Percentiles rank a stretch among this genome's conserved stretches.
Evolutionary conservation across 2,888 invertebrate species (phyloP).

Genomic region (Parthenolecanium corni): DNA sequence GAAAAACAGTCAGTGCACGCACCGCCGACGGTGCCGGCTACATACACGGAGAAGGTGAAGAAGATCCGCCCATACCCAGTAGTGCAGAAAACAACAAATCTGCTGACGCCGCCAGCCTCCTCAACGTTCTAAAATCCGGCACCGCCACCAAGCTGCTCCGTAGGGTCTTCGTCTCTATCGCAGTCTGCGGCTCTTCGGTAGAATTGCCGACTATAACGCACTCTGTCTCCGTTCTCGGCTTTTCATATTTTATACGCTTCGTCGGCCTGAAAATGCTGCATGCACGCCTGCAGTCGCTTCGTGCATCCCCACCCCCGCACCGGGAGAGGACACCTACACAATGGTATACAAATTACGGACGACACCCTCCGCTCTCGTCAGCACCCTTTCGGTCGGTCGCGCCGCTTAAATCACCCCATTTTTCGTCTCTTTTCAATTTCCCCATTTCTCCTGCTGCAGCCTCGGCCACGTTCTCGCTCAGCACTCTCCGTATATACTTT

Average conservation of each 20-base stretch:
- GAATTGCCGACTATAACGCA: no score
- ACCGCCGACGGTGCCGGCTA: no score
- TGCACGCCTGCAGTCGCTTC: no score
- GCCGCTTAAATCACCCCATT: not conserved
- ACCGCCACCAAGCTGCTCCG: not conserved
- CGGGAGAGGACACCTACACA: not conserved
- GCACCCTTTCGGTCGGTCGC: not conserved
- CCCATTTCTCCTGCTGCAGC: not conserved
- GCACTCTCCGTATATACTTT: not conserved
- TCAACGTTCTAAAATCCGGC: not conserved
- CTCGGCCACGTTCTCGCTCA: no score
- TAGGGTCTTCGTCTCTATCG: not conserved
- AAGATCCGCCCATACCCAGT: no score
- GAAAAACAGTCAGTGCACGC: no score
- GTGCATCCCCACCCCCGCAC: no score
- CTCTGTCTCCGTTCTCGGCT: not conserved
- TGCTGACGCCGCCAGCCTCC: no score
- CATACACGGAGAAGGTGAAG: no score
- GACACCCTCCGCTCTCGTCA: not conserved
- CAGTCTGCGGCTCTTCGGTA: no score
- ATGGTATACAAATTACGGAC: conserved; percentile 4
- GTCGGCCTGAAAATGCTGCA: conserved; percentile 3
- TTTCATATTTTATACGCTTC: conserved; percentile 13
- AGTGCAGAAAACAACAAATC: no score
- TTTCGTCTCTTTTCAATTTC: no score